Conservation (phyloP, 2,888 invertebrate genomes). For the Phasia obesa region DNA sequence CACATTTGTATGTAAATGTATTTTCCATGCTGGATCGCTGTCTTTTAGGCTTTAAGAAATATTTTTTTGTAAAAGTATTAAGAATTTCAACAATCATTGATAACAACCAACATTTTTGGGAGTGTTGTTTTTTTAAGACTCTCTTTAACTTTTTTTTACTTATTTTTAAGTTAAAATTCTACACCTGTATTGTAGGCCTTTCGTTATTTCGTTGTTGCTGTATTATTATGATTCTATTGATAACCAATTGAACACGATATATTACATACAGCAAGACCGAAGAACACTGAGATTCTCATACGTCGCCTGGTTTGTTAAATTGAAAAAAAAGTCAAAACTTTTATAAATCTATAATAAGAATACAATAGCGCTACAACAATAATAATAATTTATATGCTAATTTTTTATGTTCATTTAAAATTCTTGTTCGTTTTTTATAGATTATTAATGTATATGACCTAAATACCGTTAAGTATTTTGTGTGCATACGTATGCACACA, state of each 20-base stretch:
- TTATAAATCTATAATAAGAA: conserved; percentile 42
- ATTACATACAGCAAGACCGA: conserved; percentile 31
- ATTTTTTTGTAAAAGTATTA: too few relatives aligned
- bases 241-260: conserved; percentile 54
- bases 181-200: conserved; percentile 48
- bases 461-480: conserved; percentile 76
- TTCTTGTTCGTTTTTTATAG: conserved; percentile 72
- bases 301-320: background rate
- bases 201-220: background rate
- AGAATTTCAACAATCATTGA: conserved; percentile 34
- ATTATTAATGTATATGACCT: conserved; percentile 80
- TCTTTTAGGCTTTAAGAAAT: background rate
- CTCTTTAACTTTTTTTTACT: background rate
- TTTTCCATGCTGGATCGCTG: background rate
- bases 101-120: conserved; percentile 39
- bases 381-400: conserved; percentile 73
- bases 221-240: conserved; percentile 57
- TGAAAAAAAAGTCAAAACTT: too few relatives aligned
- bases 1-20: background rate
- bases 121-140: conserved; percentile 6
- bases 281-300: background rate
- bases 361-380: conserved; percentile 30
- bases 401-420: conserved; percentile 68
- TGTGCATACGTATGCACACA: background rate
- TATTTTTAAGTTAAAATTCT: conserved; percentile 15